Percentiles rank a stretch among this genome's conserved stretches.
phyloP scores from a whole-genome alignment of 2,888 invertebrate species.

The Reticulitermes lucifugus region DNA sequence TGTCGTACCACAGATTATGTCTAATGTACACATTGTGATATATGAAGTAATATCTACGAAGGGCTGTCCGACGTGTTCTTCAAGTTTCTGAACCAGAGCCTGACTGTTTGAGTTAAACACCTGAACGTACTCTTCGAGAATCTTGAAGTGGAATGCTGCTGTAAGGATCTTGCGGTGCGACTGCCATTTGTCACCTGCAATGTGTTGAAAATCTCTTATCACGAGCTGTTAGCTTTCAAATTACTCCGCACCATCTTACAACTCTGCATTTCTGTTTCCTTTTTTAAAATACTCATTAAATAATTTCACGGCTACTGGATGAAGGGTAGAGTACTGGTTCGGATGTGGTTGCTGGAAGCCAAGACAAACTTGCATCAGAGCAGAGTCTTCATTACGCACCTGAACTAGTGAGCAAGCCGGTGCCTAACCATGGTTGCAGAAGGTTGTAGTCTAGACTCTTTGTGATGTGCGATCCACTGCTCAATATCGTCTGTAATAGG shows the following conservation, averaged over 20 bases:
- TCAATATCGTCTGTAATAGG: neutral
- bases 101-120: constrained; percentile 39
- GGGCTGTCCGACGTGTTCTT: neutral
- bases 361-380: no score
- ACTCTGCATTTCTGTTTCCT: no score
- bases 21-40: constrained; percentile 46
- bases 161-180: constrained; percentile 48
- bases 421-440: constrained; percentile 20
- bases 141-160: constrained; percentile 50
- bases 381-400: neutral
- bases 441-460: neutral
- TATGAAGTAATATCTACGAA: constrained; percentile 29
- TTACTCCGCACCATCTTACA: no score
- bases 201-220: no score
- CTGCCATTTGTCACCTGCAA: constrained; percentile 46
- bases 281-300: no score
- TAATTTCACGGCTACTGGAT: no score
- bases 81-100: constrained; percentile 36
- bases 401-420: constrained; percentile 22
- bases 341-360: no score
- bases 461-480: neutral
- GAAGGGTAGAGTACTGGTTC: no score
- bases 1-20: constrained; percentile 45
- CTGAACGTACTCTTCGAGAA: constrained; percentile 47
- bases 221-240: no score